Evolutionary conservation across 2,888 invertebrate genomes (phyloP).

Genomic region (Cryptocephalus moraei): DNA sequence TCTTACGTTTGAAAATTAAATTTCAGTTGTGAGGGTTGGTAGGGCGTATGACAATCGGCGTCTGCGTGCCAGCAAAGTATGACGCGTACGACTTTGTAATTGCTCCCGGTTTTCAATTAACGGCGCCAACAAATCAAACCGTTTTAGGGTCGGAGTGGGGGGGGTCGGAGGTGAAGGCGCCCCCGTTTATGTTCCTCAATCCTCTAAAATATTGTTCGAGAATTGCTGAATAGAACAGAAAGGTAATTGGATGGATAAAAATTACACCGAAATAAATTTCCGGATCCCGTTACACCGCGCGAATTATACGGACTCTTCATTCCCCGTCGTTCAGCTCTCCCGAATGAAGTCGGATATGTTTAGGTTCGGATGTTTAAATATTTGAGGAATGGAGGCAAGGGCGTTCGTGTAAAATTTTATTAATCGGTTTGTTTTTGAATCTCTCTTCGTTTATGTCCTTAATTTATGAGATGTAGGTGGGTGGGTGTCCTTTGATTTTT

Average conservation of each 20-base stretch:
- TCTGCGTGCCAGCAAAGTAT: conserved; percentile 17
- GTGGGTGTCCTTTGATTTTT: too few species aligned
- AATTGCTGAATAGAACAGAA: conserved; percentile 38
- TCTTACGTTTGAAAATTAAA: too few species aligned
- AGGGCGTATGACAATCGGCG: too few species aligned
- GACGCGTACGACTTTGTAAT: conserved; percentile 30
- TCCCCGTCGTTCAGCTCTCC: conserved; percentile 1
- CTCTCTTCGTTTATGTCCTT: too few species aligned
- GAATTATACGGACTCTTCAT: conserved; percentile 11
- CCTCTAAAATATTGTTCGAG: conserved; percentile 38
- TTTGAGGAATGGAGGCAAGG: background rate
- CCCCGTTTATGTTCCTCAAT: conserved; percentile 37
- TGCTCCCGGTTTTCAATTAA: conserved; percentile 44
- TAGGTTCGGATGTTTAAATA: conserved; percentile 4
- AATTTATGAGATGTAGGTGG: too few species aligned
- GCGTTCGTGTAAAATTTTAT: too few species aligned
- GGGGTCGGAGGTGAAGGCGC: conserved; percentile 23
- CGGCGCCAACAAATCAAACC: conserved; percentile 44
- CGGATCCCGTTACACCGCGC: conserved; percentile 7
- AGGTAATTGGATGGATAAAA: conserved; percentile 39
- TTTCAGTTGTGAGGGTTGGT: too few species aligned
- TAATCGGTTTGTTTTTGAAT: too few species aligned
- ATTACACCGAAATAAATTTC: conserved; percentile 23
- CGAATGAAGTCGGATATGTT: conserved; percentile 2
- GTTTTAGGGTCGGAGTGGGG: conserved; percentile 29